A percentile compares a stretch with the other conserved stretches of the same genome.
phyloP scores from a whole-genome alignment of 2,888 invertebrate species.

The Oligia latruncula region DNA sequence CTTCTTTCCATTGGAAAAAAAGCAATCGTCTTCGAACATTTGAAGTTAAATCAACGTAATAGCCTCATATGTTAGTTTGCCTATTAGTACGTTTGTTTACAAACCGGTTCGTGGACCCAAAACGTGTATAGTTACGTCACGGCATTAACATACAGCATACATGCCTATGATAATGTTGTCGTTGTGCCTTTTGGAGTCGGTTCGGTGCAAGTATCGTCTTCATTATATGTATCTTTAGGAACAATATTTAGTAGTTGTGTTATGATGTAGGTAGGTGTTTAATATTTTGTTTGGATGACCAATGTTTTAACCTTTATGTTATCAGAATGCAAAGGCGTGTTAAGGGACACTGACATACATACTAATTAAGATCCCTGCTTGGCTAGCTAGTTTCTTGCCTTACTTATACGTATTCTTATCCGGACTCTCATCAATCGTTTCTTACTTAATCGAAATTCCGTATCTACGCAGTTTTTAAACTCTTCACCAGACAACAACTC shows the following conservation, averaged over 20 bases:
- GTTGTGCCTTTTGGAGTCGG: slow-evolving; percentile 41
- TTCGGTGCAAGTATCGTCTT: slow-evolving; percentile 37
- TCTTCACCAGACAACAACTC: slow-evolving; percentile 7
- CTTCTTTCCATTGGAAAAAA: not conserved
- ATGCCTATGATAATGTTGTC: slow-evolving; percentile 62
- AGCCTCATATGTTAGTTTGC: slow-evolving; percentile 30
- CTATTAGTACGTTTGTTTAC: slow-evolving; percentile 68
- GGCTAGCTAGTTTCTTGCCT: not conserved
- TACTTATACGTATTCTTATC: not conserved
- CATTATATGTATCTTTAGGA: slow-evolving; percentile 45
- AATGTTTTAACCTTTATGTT: slow-evolving; percentile 10
- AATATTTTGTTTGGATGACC: slow-evolving; percentile 12
- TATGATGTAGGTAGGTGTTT: slow-evolving; percentile 16
- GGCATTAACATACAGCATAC: slow-evolving; percentile 64
- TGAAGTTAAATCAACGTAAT: slow-evolving; percentile 38
- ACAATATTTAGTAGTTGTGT: slow-evolving; percentile 32
- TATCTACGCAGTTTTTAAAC: not conserved
- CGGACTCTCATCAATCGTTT: not conserved
- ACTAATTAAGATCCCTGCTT: not conserved
- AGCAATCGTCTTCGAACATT: slow-evolving; percentile 25
- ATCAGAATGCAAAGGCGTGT: not conserved
- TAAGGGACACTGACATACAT: not conserved
- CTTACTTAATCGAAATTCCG: not conserved
- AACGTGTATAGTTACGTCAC: slow-evolving; percentile 70
- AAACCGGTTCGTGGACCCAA: slow-evolving; percentile 71